Conservation (phyloP, 2,797 vertebrate species). For the Cyprinodon diabolis region DNA sequence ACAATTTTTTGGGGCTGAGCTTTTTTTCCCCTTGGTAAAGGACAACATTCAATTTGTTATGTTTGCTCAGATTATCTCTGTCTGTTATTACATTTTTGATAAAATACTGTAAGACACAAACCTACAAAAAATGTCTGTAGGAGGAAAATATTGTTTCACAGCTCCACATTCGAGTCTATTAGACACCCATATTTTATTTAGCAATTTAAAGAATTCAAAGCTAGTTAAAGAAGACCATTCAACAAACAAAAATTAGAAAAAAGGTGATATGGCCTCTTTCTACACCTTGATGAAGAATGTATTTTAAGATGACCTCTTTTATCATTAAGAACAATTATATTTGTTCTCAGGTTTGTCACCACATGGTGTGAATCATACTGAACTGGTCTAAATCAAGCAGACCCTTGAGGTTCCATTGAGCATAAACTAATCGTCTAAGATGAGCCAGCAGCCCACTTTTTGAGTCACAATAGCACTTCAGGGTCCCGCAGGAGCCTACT, state of each 20-base stretch:
- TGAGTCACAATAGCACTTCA: conserved; percentile 50
- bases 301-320: conserved; percentile 46
- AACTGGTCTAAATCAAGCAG: conserved; percentile 68
- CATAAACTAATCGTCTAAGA: conserved; percentile 70
- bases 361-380: conserved; percentile 42
- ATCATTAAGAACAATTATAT: conserved; percentile 11
- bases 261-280: conserved; percentile 43
- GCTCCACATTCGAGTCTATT: neutral
- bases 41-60: neutral
- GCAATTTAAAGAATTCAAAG: too few species aligned
- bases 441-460: conserved; percentile 46
- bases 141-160: neutral
- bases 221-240: neutral
- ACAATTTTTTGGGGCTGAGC: neutral
- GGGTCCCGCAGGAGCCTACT: conserved; percentile 46
- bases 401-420: conserved; percentile 60
- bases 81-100: neutral
- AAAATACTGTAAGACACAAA: neutral
- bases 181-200: too few species aligned
- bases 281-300: conserved; percentile 52
- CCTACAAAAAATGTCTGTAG: neutral
- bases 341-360: conserved; percentile 44
- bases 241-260: conserved; percentile 24
- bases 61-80: neutral
- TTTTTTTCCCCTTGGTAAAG: neutral